Percentiles rank a stretch among this genome's conserved stretches.
These are phyloP conservation scores for Onchidella celtica DNA, from an alignment of 2,888 invertebrate species.

Conservation along the genomic window DNA sequence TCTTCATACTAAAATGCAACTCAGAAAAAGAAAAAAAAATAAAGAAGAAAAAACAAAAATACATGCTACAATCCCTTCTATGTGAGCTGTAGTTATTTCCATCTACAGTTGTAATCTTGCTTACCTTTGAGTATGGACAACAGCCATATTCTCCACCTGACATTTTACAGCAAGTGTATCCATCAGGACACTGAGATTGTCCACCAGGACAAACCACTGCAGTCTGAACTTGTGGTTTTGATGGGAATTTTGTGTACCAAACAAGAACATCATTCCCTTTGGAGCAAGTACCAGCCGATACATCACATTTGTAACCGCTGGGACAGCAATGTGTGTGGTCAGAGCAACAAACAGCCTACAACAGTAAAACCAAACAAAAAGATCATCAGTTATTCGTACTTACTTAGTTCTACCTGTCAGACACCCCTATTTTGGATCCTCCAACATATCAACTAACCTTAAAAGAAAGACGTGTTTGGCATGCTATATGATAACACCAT, in stretches of 20 bases:
- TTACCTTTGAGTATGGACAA: slow-evolving; percentile 61
- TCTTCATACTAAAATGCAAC: no score
- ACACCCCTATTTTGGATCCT: no score
- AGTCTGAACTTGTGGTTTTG: background rate
- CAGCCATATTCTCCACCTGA: slow-evolving; percentile 62
- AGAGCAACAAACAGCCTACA: slow-evolving; percentile 11
- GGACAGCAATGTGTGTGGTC: slow-evolving; percentile 34
- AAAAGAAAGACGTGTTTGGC: no score
- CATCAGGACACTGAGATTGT: slow-evolving; percentile 55
- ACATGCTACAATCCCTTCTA: no score
- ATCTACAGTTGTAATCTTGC: no score
- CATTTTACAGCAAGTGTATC: slow-evolving; percentile 64
- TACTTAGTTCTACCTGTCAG: no score
- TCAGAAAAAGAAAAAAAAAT: no score
- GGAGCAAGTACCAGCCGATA: slow-evolving; percentile 15
- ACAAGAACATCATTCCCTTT: slow-evolving; percentile 7
- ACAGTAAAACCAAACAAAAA: background rate
- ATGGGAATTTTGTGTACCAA: slow-evolving; percentile 18
- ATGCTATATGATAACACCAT: no score
- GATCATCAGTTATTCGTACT: no score
- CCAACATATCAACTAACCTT: no score
- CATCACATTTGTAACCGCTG: slow-evolving; percentile 37
- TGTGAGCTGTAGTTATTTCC: no score
- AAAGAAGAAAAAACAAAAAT: no score
- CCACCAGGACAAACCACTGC: slow-evolving; percentile 17